A percentile compares a stretch with the other conserved stretches of the same genome.
phyloP scores from a whole-genome alignment of 2,888 invertebrate species.

The Drosophila nr. perissopoda region DNA sequence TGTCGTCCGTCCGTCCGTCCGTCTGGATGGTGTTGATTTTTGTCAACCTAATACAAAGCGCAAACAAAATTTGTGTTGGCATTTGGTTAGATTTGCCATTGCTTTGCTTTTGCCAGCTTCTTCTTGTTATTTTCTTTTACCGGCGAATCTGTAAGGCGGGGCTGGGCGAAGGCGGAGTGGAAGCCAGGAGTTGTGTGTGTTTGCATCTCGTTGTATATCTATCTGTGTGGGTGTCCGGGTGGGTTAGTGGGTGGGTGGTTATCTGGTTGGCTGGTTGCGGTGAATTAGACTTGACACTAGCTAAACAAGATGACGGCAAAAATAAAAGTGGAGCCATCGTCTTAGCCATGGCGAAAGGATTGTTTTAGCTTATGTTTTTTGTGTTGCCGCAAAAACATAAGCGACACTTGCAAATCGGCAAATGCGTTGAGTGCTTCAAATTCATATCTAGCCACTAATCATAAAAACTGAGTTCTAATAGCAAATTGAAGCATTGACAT shows the following conservation, averaged over 20 bases:
- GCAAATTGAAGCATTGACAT: background rate
- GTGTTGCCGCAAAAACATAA: conserved; percentile 2
- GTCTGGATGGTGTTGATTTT: conserved; percentile 72
- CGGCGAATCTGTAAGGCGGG: background rate
- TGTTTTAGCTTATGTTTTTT: background rate
- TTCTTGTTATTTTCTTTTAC: conserved; percentile 3
- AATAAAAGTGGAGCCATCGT: conserved; percentile 4
- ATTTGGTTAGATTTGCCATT: conserved; percentile 72
- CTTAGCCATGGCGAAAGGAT: conserved; percentile 11
- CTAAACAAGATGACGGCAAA: conserved; percentile 12
- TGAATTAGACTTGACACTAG: conserved; percentile 30
- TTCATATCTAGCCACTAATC: background rate
- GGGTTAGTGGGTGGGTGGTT: conserved; percentile 7
- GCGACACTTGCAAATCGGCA: background rate
- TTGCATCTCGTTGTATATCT: background rate
- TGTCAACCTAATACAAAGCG: conserved; percentile 77
- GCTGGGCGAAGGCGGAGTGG: background rate
- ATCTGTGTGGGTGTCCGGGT: conserved; percentile 5
- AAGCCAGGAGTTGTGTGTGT: background rate
- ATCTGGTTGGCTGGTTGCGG: background rate
- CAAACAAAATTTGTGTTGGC: conserved; percentile 78
- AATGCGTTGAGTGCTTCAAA: background rate
- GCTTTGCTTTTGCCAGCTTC: conserved; percentile 30
- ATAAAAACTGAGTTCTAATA: background rate
- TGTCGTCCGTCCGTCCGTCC: conserved; percentile 1